Conservation (phyloP, 1,140 invertebrate species). For the Phymorhynchus buccinoides region DNA sequence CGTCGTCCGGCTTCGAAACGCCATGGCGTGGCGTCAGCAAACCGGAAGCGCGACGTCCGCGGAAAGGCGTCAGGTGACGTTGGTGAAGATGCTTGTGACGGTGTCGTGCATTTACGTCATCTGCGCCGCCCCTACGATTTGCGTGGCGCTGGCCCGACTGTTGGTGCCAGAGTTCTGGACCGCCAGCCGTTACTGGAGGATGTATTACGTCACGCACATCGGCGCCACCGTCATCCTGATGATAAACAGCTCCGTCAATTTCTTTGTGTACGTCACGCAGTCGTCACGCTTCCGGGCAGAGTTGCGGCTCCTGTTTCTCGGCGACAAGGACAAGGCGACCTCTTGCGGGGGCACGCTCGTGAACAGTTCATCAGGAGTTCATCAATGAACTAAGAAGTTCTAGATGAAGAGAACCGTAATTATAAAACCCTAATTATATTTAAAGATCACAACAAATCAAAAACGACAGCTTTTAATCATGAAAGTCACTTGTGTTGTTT, state of each 20-base stretch:
- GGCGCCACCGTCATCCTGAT: background rate
- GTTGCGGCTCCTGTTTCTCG: background rate
- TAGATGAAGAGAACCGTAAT: too few species aligned
- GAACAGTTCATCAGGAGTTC: too few species aligned
- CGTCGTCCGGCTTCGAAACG: background rate
- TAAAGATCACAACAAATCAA: too few species aligned
- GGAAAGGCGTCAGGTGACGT: slow-evolving; percentile 21
- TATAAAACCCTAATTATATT: too few species aligned
- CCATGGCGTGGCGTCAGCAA: background rate
- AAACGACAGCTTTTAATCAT: too few species aligned
- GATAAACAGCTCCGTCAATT: slow-evolving; percentile 36
- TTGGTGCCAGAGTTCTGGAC: slow-evolving; percentile 6
- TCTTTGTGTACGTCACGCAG: slow-evolving; percentile 34
- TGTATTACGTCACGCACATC: slow-evolving; percentile 20
- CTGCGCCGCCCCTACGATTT: background rate
- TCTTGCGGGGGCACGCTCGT: too few species aligned
- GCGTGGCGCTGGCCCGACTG: slow-evolving; percentile 7
- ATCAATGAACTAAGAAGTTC: too few species aligned
- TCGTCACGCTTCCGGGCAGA: slow-evolving; percentile 29
- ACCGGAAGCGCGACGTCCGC: background rate
- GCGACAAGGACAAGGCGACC: background rate
- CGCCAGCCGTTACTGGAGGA: background rate
- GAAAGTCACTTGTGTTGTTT: too few species aligned
- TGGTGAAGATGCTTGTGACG: slow-evolving; percentile 32
- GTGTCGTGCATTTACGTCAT: slow-evolving; percentile 21